phyloP scores from a whole-genome alignment of 2,888 invertebrate genomes.

The Sminthurides aquaticus region DNA sequence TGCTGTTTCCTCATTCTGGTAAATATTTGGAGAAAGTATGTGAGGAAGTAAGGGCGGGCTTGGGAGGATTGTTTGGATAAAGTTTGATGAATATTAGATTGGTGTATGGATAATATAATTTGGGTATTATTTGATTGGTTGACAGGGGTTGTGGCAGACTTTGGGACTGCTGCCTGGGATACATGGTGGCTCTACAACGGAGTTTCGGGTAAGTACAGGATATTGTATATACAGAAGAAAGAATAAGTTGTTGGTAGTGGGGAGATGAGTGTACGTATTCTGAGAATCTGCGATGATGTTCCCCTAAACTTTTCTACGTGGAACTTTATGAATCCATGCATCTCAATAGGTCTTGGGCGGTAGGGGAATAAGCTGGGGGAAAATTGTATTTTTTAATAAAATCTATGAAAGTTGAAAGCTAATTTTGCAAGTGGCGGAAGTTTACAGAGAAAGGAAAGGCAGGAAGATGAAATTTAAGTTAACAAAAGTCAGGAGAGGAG shows the following conservation, averaged over 20 bases:
- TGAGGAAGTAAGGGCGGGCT: background rate
- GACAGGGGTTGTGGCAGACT: constrained; percentile 23
- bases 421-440: no score
- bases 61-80: background rate
- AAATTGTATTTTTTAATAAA: background rate
- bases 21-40: background rate
- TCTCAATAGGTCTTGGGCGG: background rate
- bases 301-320: background rate
- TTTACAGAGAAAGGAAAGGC: no score
- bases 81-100: background rate
- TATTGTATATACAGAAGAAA: background rate
- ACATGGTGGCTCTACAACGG: constrained; percentile 26
- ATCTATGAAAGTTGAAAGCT: no score
- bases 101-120: background rate
- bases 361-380: no score
- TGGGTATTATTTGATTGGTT: background rate
- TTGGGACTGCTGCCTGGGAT: constrained; percentile 25
- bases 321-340: background rate
- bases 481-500: no score
- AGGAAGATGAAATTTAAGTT: no score
- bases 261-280: background rate
- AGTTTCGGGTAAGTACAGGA: constrained; percentile 18
- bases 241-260: background rate
- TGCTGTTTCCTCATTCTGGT: background rate
- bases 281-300: background rate